Percentiles rank a stretch among this genome's conserved stretches.
These are phyloP conservation scores for Ornithoptera priamus DNA, from an alignment of 2,888 invertebrate species.

Conservation along the genomic window DNA sequence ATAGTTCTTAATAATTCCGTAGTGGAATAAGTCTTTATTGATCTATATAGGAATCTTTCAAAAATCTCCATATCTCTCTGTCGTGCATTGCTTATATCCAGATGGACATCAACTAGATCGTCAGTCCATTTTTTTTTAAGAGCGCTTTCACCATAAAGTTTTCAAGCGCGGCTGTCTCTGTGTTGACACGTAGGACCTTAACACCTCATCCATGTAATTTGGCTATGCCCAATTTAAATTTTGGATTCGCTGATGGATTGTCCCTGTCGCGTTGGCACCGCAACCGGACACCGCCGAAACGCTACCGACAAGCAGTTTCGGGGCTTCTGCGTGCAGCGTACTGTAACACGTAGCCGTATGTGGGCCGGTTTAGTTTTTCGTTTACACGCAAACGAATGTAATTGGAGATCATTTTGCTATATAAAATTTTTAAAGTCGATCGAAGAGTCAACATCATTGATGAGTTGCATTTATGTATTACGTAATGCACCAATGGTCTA, in stretches of 20 bases:
- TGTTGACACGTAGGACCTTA: too few species aligned
- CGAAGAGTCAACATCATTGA: slow-evolving; percentile 15
- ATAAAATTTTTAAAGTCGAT: slow-evolving; percentile 29
- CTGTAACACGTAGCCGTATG: slow-evolving; percentile 50
- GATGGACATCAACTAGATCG: too few species aligned
- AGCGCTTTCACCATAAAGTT: too few species aligned
- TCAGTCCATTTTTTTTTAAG: too few species aligned
- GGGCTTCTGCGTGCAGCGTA: slow-evolving; percentile 59
- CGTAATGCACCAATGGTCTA: too few species aligned
- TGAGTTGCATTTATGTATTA: not conserved
- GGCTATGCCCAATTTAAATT: slow-evolving; percentile 61
- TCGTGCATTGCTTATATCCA: too few species aligned
- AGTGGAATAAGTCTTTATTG: too few species aligned
- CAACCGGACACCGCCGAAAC: slow-evolving; percentile 69
- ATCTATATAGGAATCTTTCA: too few species aligned
- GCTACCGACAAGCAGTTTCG: slow-evolving; percentile 74
- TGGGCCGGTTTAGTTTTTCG: slow-evolving; percentile 66
- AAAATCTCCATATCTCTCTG: too few species aligned
- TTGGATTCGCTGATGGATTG: slow-evolving; percentile 55
- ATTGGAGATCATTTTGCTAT: slow-evolving; percentile 50
- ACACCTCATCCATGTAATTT: slow-evolving; percentile 38
- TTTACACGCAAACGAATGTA: slow-evolving; percentile 68
- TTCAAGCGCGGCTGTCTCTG: too few species aligned
- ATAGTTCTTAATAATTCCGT: too few species aligned
- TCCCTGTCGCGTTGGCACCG: slow-evolving; percentile 36